These are phyloP conservation scores for Urocolius indicus DNA, from an alignment of 2,113 vertebrate genomes.

Conservation along the genomic window DNA sequence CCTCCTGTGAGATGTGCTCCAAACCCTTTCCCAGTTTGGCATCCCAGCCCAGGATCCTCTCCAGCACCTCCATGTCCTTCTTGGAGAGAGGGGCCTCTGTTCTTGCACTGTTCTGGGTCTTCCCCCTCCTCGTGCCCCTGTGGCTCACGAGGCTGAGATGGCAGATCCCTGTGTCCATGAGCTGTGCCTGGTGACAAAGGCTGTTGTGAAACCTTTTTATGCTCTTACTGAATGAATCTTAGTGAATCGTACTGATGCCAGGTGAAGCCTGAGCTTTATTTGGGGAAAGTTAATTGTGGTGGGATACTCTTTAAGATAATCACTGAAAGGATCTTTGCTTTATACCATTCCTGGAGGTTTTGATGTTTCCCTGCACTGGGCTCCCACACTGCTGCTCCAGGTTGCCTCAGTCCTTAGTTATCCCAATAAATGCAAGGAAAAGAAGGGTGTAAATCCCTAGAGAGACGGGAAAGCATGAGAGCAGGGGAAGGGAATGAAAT, in stretches of 20 bases:
- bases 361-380: neutral
- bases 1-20: too few relatives aligned
- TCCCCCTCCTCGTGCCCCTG: neutral
- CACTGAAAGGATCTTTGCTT: neutral
- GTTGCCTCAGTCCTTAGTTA: neutral
- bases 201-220: neutral
- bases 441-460: neutral
- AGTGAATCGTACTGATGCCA: neutral
- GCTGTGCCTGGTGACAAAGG: neutral
- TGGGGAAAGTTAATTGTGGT: neutral
- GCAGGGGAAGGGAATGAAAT: neutral
- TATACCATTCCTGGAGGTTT: neutral
- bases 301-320: neutral
- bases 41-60: too few relatives aligned
- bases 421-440: neutral
- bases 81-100: too few relatives aligned
- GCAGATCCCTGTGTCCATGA: neutral
- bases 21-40: too few relatives aligned
- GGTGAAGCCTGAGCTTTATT: neutral
- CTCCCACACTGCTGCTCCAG: neutral
- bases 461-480: neutral
- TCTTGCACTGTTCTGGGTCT: neutral
- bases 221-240: neutral
- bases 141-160: neutral
- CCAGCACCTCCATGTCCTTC: too few relatives aligned